Percentiles rank a stretch among this genome's conserved stretches.
These are phyloP conservation scores for Amphipoea oculea DNA, from an alignment of 2,888 invertebrate genomes.

Conservation along the genomic window DNA sequence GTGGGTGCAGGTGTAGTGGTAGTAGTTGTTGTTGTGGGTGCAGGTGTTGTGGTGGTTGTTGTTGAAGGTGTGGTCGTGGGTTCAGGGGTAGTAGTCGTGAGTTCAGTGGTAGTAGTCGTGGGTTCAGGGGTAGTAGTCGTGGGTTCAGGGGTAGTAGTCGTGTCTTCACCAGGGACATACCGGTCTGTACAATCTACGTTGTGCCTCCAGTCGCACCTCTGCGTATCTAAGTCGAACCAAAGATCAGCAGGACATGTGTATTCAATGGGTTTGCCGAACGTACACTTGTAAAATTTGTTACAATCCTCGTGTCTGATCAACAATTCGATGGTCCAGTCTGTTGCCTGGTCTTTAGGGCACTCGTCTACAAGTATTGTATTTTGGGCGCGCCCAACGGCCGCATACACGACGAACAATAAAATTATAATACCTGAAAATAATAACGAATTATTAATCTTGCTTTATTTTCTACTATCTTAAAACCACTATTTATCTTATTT, in stretches of 20 bases:
- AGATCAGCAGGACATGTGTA: slow-evolving; percentile 90
- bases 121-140: slow-evolving; percentile 32
- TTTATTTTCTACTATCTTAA: background rate
- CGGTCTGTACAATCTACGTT: slow-evolving; percentile 91
- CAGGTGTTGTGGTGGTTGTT: slow-evolving; percentile 46
- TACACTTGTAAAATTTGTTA: slow-evolving; percentile 92
- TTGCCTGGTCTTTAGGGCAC: slow-evolving; percentile 79
- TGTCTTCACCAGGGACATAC: slow-evolving; percentile 68
- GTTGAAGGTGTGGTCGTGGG: slow-evolving; percentile 16
- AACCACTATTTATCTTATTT: background rate
- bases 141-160: slow-evolving; percentile 29
- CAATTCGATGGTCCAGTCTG: slow-evolving; percentile 82
- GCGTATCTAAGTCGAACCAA: slow-evolving; percentile 89
- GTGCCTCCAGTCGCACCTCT: slow-evolving; percentile 91
- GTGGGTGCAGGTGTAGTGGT: slow-evolving; percentile 27
- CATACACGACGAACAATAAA: slow-evolving; percentile 67
- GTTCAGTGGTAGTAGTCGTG: slow-evolving; percentile 24
- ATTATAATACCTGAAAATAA: slow-evolving; percentile 69
- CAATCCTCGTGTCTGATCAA: slow-evolving; percentile 91
- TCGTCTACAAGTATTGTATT: slow-evolving; percentile 58
- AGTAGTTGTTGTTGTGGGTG: slow-evolving; percentile 32
- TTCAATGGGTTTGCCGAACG: slow-evolving; percentile 91
- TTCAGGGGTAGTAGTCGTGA: slow-evolving; percentile 34
- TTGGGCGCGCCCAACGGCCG: slow-evolving; percentile 67
- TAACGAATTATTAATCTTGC: slow-evolving; percentile 4